Conservation (phyloP, 2,113 vertebrate genomes). For the Platysternon megacephalum region DNA sequence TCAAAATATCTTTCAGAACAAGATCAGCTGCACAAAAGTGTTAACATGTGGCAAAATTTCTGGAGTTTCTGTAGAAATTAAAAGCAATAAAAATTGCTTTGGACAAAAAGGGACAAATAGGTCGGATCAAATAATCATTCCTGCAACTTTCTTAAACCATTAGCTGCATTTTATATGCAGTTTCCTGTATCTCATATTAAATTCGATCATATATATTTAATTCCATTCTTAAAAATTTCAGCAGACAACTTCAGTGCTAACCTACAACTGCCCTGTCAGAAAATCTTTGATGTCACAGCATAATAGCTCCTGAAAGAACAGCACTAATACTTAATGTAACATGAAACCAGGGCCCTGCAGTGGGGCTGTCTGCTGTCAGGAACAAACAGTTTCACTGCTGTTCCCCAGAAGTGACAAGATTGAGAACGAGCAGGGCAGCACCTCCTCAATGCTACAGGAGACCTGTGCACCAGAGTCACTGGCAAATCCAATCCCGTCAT, state of each 20-base stretch:
- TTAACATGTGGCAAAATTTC: slow-evolving; percentile 71
- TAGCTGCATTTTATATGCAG: slow-evolving; percentile 69
- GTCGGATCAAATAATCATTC: slow-evolving; percentile 72
- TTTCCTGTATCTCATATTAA: slow-evolving; percentile 76
- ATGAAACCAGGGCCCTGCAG: slow-evolving; percentile 83
- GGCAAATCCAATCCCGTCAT: slow-evolving; percentile 29
- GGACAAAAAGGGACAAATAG: slow-evolving; percentile 73
- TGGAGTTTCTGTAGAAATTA: slow-evolving; percentile 67
- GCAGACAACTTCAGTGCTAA: slow-evolving; percentile 81
- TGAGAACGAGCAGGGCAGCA: slow-evolving; percentile 74
- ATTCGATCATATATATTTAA: slow-evolving; percentile 85
- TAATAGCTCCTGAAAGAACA: slow-evolving; percentile 86
- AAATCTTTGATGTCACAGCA: slow-evolving; percentile 85
- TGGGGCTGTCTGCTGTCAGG: slow-evolving; percentile 83
- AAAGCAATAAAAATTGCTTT: slow-evolving; percentile 72
- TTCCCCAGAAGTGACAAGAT: slow-evolving; percentile 81
- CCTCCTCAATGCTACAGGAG: slow-evolving; percentile 54
- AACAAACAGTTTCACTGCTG: slow-evolving; percentile 81
- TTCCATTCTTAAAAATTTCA: slow-evolving; percentile 85
- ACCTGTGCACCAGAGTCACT: slow-evolving; percentile 55
- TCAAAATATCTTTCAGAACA: slow-evolving; percentile 72
- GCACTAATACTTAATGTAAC: slow-evolving; percentile 85
- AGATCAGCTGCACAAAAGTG: slow-evolving; percentile 60
- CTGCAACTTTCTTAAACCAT: slow-evolving; percentile 73
- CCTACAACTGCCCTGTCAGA: slow-evolving; percentile 83